Base-by-base conservation (phyloP, 1,140 invertebrate genomes). In the Uloborus diversus region DNA sequence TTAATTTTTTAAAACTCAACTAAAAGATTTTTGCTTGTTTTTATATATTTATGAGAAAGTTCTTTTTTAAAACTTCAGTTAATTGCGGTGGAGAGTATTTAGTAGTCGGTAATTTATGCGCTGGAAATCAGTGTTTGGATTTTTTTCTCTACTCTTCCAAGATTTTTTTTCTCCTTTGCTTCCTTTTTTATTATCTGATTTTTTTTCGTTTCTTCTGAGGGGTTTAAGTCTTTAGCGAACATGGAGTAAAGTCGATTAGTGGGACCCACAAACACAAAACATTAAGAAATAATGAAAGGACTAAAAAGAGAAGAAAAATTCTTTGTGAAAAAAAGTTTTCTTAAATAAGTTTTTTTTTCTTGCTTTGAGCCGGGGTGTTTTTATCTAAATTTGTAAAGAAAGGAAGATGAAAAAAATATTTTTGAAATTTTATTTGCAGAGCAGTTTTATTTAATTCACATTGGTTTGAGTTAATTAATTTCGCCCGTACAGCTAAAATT, bases 101-200 rank as follows among this genome's bases (percentile, higher is more conserved):
- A 75, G 71, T 64, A 75, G 71, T 64, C 71, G 37, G 37, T 75
- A 75, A 75, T 75, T 75, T 75, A 75, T 75, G 71, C 71, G 59
- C 71, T 75, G 47, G 71, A 75, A 75, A 75, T 75, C 71, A 75
- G 71, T 75, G 71, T 75, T 75, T 75, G 13, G 11, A 37, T 23
- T 51, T 51, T 75, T 64, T 75, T 61, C 61, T 47, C 37, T 0
- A 4, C 14, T n/a, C 7, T 61, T 61, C 1, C 11, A 20, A 37
- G 35, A 32, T 11, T n/a, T 53, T 68, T 51, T 70, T 68, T 68
- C 35, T 17, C 0, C n/a, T 25, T 64, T 11, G 13, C n/a, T 4
- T 5, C 20, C 17, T 13, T 13, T 23, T 9, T 68, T 14, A n/a
- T 37, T 56, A 35, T 28, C 37, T 28, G 28, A 9, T 33, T 27